A percentile compares a stretch with the other conserved stretches of the same genome.
phyloP scores from a whole-genome alignment of 2,797 vertebrate genomes.

The Okamejei kenojei region DNA sequence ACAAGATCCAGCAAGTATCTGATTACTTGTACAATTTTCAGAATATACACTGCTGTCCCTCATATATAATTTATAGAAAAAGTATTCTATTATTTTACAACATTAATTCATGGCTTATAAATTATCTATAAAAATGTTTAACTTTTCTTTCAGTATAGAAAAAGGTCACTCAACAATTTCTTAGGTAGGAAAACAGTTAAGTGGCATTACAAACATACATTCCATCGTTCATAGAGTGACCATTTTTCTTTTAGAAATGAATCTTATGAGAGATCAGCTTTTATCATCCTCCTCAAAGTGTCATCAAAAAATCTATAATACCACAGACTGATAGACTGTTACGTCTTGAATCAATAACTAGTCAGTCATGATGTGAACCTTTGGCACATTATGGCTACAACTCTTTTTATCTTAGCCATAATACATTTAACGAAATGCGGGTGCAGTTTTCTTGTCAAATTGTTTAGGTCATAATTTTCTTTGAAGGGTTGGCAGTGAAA shows the following conservation, averaged over 20 bases:
- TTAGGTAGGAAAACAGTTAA: constrained; percentile 11
- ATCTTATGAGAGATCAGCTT: constrained; percentile 48
- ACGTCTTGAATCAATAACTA: constrained; percentile 65
- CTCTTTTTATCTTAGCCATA: constrained; percentile 52
- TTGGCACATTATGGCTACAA: constrained; percentile 65
- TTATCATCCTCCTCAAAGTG: constrained; percentile 67
- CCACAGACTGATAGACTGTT: constrained; percentile 75
- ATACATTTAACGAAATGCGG: constrained; percentile 48
- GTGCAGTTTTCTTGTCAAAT: constrained; percentile 25
- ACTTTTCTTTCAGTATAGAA: not conserved
- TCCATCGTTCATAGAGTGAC: not conserved
- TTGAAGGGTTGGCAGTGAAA: not conserved
- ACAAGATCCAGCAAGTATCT: not conserved
- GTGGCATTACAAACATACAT: not conserved
- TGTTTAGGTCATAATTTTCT: constrained; percentile 21
- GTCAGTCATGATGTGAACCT: constrained; percentile 55
- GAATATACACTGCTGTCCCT: not conserved
- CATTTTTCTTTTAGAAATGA: constrained; percentile 12
- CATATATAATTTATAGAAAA: not conserved
- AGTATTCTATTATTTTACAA: not conserved
- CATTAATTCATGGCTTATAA: not conserved
- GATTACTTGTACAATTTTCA: not conserved
- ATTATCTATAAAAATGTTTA: not conserved
- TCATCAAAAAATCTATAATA: constrained; percentile 72
- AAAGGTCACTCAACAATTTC: not conserved